Evolutionary conservation across 2,113 vertebrate species (phyloP).

Genomic region (Grus americana): DNA sequence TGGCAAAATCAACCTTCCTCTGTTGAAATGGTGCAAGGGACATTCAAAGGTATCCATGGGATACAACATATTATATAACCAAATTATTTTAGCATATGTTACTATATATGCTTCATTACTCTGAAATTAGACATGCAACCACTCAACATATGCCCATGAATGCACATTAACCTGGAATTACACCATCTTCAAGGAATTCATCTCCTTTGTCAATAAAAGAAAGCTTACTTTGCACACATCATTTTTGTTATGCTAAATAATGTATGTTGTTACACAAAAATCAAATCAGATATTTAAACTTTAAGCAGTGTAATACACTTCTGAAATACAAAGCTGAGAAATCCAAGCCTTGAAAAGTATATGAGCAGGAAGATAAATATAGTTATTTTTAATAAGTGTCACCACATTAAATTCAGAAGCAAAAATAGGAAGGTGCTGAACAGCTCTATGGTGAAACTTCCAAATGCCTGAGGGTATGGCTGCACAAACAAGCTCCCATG

Average conservation of each 20-base stretch:
- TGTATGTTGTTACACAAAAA: not conserved
- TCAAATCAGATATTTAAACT: not conserved
- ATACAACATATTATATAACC: not conserved
- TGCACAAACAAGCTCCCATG: not conserved
- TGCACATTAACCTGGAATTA: not conserved
- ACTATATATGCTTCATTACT: not conserved
- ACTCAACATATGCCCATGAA: not conserved
- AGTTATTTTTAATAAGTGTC: conserved; percentile 10
- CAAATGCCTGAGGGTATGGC: not conserved
- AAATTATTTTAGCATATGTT: not conserved
- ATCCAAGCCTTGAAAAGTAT: not conserved
- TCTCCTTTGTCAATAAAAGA: not conserved
- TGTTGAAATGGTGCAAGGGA: not conserved
- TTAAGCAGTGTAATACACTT: not conserved
- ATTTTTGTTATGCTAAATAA: not conserved
- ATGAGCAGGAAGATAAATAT: not conserved
- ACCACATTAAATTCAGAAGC: not conserved
- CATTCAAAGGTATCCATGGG: not conserved
- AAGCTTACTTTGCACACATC: not conserved
- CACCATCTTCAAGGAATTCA: not conserved
- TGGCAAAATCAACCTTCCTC: not conserved
- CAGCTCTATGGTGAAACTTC: not conserved
- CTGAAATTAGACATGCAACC: not conserved
- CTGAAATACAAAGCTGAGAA: conserved; percentile 17
- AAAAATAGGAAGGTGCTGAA: not conserved